phyloP scores from a whole-genome alignment of 2,888 invertebrate species.

The Catonia carolina region DNA sequence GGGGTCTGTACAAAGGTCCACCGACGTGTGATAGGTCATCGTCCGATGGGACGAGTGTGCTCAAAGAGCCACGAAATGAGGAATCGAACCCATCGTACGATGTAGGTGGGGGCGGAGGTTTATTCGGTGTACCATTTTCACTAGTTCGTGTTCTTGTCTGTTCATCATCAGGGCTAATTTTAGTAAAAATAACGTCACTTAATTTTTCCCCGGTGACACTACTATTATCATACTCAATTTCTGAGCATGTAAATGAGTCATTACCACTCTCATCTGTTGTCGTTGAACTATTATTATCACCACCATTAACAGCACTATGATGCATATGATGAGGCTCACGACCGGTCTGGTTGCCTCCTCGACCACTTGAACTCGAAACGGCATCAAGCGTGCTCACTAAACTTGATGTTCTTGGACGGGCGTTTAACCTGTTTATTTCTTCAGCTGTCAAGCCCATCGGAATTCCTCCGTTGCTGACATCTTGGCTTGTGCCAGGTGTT shows the following conservation, averaged over 20 bases:
- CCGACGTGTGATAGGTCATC: slow-evolving; percentile 79
- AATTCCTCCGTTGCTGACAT: slow-evolving; percentile 54
- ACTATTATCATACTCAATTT: slow-evolving; percentile 93
- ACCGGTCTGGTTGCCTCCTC: slow-evolving; percentile 32
- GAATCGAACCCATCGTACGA: slow-evolving; percentile 90
- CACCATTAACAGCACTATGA: slow-evolving; percentile 51
- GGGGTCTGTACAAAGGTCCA: slow-evolving; percentile 69
- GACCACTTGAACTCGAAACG: slow-evolving; percentile 69
- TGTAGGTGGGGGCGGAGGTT: slow-evolving; percentile 61
- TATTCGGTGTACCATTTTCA: slow-evolving; percentile 33
- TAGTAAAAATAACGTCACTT: slow-evolving; percentile 54
- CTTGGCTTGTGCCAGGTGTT: slow-evolving; percentile 55
- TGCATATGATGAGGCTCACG: slow-evolving; percentile 53
- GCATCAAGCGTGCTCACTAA: slow-evolving; percentile 81
- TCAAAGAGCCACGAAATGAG: slow-evolving; percentile 87
- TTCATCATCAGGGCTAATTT: slow-evolving; percentile 49
- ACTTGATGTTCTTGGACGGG: slow-evolving; percentile 83
- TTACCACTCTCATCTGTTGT: slow-evolving; percentile 90
- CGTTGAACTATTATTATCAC: slow-evolving; percentile 54
- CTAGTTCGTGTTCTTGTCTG: slow-evolving; percentile 38
- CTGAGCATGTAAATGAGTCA: slow-evolving; percentile 96
- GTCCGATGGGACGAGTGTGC: slow-evolving; percentile 88
- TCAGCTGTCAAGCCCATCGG: slow-evolving; percentile 85
- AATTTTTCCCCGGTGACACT: slow-evolving; percentile 74
- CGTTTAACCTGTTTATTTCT: slow-evolving; percentile 68